Conservation (phyloP, 2,113 vertebrate species). For the Onychostruthus taczanowskii region DNA sequence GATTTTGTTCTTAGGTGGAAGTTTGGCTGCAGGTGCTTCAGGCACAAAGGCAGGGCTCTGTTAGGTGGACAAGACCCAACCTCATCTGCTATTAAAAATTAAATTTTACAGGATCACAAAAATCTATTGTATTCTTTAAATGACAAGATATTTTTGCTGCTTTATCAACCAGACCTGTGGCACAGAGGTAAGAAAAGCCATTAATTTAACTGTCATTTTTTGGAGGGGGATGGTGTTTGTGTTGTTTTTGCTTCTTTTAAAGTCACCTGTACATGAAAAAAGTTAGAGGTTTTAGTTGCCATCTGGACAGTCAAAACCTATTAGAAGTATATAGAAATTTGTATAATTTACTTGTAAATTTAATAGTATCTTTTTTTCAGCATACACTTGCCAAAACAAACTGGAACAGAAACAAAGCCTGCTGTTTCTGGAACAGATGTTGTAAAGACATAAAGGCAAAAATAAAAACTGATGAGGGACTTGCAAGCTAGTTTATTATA, state of each 20-base stretch:
- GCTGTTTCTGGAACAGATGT: background rate
- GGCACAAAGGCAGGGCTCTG: background rate
- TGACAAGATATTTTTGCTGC: background rate
- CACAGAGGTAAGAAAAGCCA: background rate
- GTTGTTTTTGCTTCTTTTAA: background rate
- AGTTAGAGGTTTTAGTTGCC: background rate
- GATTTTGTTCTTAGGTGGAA: background rate
- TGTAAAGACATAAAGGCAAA: background rate
- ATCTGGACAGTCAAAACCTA: background rate
- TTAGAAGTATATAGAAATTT: background rate
- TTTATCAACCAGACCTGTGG: background rate
- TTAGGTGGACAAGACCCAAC: background rate
- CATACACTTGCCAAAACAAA: background rate
- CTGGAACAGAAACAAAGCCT: background rate
- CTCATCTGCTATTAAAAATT: background rate
- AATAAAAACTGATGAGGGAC: background rate
- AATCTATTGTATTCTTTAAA: background rate
- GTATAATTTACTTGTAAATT: background rate
- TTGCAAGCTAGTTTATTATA: background rate
- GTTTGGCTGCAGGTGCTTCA: background rate
- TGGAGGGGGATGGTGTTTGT: background rate
- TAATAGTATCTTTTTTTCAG: background rate
- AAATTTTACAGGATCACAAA: background rate
- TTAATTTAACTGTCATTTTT: background rate
- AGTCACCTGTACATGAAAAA: background rate